Evolutionary conservation across 2,113 vertebrate genomes (phyloP).

Genomic region (Pangasianodon gigas): DNA sequence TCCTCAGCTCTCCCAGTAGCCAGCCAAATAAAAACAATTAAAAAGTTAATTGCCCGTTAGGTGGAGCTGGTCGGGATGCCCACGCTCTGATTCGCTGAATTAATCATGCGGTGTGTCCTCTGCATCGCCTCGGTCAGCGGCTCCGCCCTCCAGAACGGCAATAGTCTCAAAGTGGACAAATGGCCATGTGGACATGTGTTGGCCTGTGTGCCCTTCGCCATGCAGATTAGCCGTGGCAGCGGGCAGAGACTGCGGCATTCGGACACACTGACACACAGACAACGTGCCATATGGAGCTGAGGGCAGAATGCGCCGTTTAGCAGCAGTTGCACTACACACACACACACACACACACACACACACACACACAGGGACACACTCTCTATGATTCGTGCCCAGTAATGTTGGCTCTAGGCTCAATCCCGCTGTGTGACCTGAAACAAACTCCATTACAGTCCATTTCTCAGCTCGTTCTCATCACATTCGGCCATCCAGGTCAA

Average conservation of each 20-base stretch:
- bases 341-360: slow-evolving; percentile 30
- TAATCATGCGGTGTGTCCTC: slow-evolving; percentile 45
- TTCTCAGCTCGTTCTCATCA: slow-evolving; percentile 30
- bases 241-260: slow-evolving; percentile 38
- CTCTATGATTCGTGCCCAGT: slow-evolving; percentile 32
- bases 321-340: slow-evolving; percentile 39
- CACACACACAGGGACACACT: neutral
- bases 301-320: slow-evolving; percentile 45
- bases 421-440: slow-evolving; percentile 34
- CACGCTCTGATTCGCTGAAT: slow-evolving; percentile 53
- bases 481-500: slow-evolving; percentile 16
- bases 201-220: slow-evolving; percentile 41
- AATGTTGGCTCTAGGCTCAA: slow-evolving; percentile 28
- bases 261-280: slow-evolving; percentile 37
- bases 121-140: neutral
- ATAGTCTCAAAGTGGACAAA: neutral
- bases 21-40: slow-evolving; percentile 64
- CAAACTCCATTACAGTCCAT: slow-evolving; percentile 46
- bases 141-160: slow-evolving; percentile 15
- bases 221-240: slow-evolving; percentile 50
- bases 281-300: slow-evolving; percentile 53
- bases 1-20: slow-evolving; percentile 41
- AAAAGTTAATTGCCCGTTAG: slow-evolving; percentile 58
- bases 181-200: slow-evolving; percentile 39
- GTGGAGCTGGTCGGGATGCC: slow-evolving; percentile 49